Evolutionary conservation across 2,797 vertebrate genomes (phyloP).

Genomic region (Eospalax fontanierii): DNA sequence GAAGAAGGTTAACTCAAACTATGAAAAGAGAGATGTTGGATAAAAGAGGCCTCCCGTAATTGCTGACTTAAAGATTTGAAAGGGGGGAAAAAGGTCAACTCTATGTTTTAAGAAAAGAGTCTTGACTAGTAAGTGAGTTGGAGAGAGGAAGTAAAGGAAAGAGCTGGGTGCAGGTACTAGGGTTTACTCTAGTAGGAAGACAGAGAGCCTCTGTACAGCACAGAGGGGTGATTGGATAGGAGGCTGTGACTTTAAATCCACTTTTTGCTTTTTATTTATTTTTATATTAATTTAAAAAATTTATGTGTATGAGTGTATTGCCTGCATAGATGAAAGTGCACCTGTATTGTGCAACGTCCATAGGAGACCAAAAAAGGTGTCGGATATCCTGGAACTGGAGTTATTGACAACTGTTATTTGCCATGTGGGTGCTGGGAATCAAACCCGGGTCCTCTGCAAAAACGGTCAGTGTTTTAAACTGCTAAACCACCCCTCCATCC

Average conservation of each 20-base stretch:
- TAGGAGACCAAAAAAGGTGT: too few relatives aligned
- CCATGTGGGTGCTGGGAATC: too few relatives aligned
- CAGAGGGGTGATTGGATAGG: background rate
- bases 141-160: background rate
- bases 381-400: too few relatives aligned
- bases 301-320: too few relatives aligned
- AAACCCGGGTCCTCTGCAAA: too few relatives aligned
- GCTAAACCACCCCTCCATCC: too few relatives aligned
- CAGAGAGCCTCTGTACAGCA: background rate
- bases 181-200: background rate
- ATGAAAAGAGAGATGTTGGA: background rate
- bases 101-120: conserved; percentile 29
- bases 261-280: too few relatives aligned
- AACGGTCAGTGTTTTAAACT: too few relatives aligned
- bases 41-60: background rate
- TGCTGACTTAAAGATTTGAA: background rate
- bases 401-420: too few relatives aligned
- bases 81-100: background rate
- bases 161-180: background rate
- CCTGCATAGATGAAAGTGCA: too few relatives aligned
- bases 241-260: background rate
- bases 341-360: too few relatives aligned
- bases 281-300: too few relatives aligned
- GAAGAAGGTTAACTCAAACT: background rate
- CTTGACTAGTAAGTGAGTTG: background rate